Conservation (phyloP, 1,140 invertebrate species). For the Subanguina moxae region DNA sequence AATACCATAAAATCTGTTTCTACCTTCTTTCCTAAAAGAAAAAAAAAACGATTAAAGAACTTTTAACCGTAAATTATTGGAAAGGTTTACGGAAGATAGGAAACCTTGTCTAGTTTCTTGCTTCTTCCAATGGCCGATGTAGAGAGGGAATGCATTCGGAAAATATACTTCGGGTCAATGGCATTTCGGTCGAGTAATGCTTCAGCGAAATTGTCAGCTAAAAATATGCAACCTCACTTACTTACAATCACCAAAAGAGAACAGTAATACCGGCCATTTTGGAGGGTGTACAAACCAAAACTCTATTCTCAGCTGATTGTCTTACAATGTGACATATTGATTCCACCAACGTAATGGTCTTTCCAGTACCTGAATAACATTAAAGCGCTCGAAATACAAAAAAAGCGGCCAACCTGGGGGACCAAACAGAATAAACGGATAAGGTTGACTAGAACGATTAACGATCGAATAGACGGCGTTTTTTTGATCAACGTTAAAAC, state of each 20-base stretch:
- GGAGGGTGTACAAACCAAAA: slow-evolving; percentile 33
- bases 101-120: slow-evolving; percentile 30
- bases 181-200: slow-evolving; percentile 21
- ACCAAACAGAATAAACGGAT: slow-evolving; percentile 30
- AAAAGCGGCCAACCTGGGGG: slow-evolving; percentile 18
- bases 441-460: slow-evolving; percentile 13
- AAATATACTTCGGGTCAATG: slow-evolving; percentile 30
- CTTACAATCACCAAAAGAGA: no score
- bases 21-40: slow-evolving; percentile 29
- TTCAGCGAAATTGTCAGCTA: slow-evolving; percentile 34
- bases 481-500: slow-evolving; percentile 24
- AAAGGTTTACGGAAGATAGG: slow-evolving; percentile 31
- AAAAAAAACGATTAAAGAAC: not conserved
- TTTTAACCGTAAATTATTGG: not conserved
- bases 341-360: slow-evolving; percentile 32
- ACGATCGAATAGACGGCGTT: slow-evolving; percentile 28
- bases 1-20: slow-evolving; percentile 34
- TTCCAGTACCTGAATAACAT: slow-evolving; percentile 27
- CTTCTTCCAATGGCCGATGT: slow-evolving; percentile 25
- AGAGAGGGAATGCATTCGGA: slow-evolving; percentile 35
- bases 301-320: slow-evolving; percentile 17
- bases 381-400: not conserved
- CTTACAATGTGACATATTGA: slow-evolving; percentile 26
- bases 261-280: slow-evolving; percentile 18
- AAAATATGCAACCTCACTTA: no score